Evolutionary conservation across 2,888 invertebrate species (phyloP).

Genomic region (Hirtodrosophila trivittata): DNA sequence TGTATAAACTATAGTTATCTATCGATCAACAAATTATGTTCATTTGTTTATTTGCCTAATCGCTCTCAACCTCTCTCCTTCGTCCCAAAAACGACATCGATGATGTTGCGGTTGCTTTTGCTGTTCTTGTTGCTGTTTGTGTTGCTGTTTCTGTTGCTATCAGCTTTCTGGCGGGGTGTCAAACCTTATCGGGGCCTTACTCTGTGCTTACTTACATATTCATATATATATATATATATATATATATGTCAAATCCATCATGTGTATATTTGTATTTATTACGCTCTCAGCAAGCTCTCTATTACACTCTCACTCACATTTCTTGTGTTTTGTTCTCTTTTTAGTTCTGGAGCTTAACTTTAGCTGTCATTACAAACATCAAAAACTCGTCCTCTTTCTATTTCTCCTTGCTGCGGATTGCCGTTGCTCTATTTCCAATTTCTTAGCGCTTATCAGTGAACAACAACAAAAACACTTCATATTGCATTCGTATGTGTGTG

Average conservation of each 20-base stretch:
- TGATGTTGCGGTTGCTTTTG: background rate
- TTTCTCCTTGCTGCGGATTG: slow-evolving; percentile 18
- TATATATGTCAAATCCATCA: no score
- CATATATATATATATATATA: slow-evolving; percentile 4
- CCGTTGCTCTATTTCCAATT: slow-evolving; percentile 49
- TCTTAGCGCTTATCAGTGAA: slow-evolving; percentile 54
- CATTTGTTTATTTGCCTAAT: background rate
- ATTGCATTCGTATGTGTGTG: background rate
- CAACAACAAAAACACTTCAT: background rate
- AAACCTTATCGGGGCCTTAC: slow-evolving; percentile 41
- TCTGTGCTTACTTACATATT: slow-evolving; percentile 15
- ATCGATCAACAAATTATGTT: background rate
- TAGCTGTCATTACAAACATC: background rate
- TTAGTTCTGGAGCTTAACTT: no score
- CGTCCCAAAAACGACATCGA: background rate
- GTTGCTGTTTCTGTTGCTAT: slow-evolving; percentile 29
- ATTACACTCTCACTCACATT: no score
- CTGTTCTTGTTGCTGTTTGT: no score
- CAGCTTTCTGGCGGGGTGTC: slow-evolving; percentile 34
- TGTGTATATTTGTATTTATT: background rate
- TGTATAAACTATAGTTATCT: background rate
- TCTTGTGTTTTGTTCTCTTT: background rate
- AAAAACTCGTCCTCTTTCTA: slow-evolving; percentile 10
- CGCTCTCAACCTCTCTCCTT: background rate
- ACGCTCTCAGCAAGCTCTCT: no score